Evolutionary conservation across 2,113 vertebrate genomes (phyloP).

Genomic region (Nothocercus julius): DNA sequence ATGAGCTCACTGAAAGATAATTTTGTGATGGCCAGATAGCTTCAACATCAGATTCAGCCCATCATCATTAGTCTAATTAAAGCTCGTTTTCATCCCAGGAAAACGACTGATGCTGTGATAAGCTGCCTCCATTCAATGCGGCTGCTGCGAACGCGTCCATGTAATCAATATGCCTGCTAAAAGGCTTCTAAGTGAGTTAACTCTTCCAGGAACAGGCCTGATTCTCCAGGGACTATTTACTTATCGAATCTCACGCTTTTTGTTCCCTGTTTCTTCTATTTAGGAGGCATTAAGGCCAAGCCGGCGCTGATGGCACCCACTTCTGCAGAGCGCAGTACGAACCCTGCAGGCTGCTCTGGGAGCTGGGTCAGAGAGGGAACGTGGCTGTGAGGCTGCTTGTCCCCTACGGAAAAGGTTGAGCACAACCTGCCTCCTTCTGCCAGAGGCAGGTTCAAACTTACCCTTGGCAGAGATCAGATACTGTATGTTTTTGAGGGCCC

Average conservation of each 20-base stretch:
- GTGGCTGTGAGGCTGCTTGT: conserved; percentile 37
- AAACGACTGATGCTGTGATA: conserved; percentile 41
- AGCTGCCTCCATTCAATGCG: conserved; percentile 30
- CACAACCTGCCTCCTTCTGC: conserved; percentile 16
- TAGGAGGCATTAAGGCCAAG: conserved; percentile 12
- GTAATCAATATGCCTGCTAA: conserved; percentile 41
- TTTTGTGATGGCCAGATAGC: conserved; percentile 43
- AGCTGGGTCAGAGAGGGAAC: background rate
- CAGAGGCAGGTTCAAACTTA: conserved; percentile 27
- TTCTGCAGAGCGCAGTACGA: background rate
- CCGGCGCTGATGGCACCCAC: conserved; percentile 1
- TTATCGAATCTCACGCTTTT: background rate
- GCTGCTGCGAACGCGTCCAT: conserved; percentile 23
- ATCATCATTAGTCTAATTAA: conserved; percentile 65
- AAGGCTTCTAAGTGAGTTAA: conserved; percentile 68
- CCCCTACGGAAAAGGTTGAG: background rate
- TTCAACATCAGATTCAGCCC: conserved; percentile 19
- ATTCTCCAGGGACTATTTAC: conserved; percentile 7
- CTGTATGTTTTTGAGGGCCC: background rate
- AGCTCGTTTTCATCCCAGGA: conserved; percentile 47
- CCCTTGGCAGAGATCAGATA: background rate
- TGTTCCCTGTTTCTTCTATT: conserved; percentile 48
- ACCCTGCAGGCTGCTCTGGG: background rate
- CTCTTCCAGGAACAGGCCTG: conserved; percentile 33
- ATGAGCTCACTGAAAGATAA: conserved; percentile 57